Percentiles rank a stretch among this genome's conserved stretches.
Conservation (phyloP, 23 tunicate genomes). For the Trididemnum nubilum region DNA sequence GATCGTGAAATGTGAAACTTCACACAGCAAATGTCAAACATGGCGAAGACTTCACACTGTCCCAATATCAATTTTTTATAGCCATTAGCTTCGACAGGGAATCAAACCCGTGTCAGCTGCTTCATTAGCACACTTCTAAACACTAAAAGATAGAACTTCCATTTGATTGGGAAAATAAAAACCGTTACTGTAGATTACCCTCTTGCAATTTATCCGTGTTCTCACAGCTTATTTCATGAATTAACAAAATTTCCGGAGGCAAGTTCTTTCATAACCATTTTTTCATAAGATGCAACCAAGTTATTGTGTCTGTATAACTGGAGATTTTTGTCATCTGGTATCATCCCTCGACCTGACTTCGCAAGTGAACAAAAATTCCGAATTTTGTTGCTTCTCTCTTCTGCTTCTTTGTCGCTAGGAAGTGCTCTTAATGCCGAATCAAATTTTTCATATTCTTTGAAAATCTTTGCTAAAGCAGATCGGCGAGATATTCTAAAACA, state of each 20-base stretch:
- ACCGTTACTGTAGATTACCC: no score
- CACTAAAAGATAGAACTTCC: no score
- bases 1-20: no score
- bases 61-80: no score
- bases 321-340: background rate
- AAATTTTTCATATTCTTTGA: background rate
- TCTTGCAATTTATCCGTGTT: no score
- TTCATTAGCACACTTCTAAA: no score
- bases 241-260: background rate
- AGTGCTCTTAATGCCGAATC: background rate
- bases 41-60: no score
- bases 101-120: no score
- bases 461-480: background rate
- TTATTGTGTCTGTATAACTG: background rate
- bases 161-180: no score
- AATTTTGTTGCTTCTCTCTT: background rate
- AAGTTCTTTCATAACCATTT: slow-evolving; percentile 21
- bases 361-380: background rate
- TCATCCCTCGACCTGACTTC: background rate
- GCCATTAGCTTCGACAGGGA: no score
- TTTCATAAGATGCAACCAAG: slow-evolving; percentile 1
- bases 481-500: slow-evolving; percentile 17
- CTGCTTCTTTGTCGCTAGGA: slow-evolving; percentile 6
- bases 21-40: no score
- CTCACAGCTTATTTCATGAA: no score